Evolutionary conservation across 2,888 invertebrate species (phyloP).

Genomic region (Synergus japonicus): DNA sequence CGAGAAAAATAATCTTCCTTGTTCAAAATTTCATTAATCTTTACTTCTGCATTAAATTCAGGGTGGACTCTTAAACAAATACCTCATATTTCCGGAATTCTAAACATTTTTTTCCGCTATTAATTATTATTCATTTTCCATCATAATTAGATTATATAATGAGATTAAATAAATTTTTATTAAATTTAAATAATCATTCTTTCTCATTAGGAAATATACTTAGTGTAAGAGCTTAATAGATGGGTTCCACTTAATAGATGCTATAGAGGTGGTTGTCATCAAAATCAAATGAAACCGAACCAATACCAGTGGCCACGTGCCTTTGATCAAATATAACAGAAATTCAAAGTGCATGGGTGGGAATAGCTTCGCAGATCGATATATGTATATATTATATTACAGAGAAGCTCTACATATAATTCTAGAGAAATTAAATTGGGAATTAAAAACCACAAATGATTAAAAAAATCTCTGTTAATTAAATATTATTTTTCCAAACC

Average conservation of each 20-base stretch:
- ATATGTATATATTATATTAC: slow-evolving; percentile 4
- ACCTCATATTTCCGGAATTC: neutral
- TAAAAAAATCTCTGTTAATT: neutral
- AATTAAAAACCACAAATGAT: neutral
- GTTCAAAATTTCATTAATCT: slow-evolving; percentile 16
- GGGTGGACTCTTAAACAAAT: neutral
- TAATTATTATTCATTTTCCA: no score
- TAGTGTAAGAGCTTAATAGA: neutral
- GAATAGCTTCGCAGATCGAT: slow-evolving; percentile 5
- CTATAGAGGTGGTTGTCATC: slow-evolving; percentile 13
- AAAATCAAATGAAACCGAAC: slow-evolving; percentile 13
- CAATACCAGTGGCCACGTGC: neutral
- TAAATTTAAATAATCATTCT: neutral
- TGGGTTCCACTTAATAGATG: neutral
- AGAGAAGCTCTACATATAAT: neutral
- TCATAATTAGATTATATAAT: no score
- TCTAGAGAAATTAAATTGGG: neutral
- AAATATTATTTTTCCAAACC: no score
- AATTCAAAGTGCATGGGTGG: slow-evolving; percentile 4
- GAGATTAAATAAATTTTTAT: neutral
- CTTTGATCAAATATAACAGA: slow-evolving; percentile 21
- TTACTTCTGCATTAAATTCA: neutral
- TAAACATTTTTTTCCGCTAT: neutral
- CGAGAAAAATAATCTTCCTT: neutral
- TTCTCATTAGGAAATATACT: no score